Base-by-base conservation (phyloP, 2,797 vertebrate genomes). In the Neomorphus geoffroyi region DNA sequence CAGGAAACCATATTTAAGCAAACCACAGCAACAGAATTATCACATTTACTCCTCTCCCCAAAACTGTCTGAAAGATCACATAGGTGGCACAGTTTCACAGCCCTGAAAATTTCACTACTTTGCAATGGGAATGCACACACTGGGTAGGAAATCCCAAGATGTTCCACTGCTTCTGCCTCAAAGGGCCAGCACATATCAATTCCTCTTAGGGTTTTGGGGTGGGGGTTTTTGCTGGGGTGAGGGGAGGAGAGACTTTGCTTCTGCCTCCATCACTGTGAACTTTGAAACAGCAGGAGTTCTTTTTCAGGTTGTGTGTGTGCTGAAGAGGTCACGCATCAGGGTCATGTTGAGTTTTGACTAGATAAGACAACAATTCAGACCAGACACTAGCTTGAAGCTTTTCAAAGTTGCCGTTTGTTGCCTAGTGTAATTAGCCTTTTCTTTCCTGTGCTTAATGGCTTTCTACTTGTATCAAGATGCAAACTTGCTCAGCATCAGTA, bases 1-100 rank as follows among this genome's bases (percentile, higher is more conserved):
- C 95, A 95, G 96, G 96, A 97, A 97, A 69, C 56, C 45, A 62
- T 95, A 54, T 88, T 92, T 75, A 90, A 79, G 64, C 48, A 94
- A 92, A 88, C 84, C 86, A 93, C 86, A 87, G 93, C 27, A 80
- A 46, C 88, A 93, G 60, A 95, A 71, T 82, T 77, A 82, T 86
- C 56, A 48, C 41, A 30, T 17, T 23, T 75, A 39, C 13, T 48
- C 73, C 67, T 37, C 77, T 67, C 74, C 74, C 61, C 90, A 92
- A 91, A 90, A 48, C 67, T 39, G 41, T 75, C 87, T 96, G 60
- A 74, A 27, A 82, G 83, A 92, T 93, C 92, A 78, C 72, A 92
- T 41, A 94, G 80, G 88, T 92, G 79, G 93, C 88, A 95, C 57
- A 80, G 79, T 96, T 94, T 88, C 71, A 81, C 64, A 87, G 90